These are phyloP conservation scores for Neogale vison DNA, from an alignment of 2,113 vertebrate species.

Conservation along the genomic window DNA sequence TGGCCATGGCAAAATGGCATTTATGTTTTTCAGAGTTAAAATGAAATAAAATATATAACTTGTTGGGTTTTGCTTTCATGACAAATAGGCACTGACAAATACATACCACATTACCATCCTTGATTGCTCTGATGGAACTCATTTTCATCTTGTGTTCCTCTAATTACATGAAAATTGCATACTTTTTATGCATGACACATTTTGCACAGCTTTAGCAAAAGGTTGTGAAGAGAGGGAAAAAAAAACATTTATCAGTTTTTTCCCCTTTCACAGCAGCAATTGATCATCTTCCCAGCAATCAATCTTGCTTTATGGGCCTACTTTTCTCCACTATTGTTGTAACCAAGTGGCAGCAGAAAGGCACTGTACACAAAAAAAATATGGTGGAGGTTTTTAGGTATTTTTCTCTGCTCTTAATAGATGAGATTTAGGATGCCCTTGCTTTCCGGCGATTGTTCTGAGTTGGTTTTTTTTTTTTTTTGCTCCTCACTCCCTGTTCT, in stretches of 20 bases:
- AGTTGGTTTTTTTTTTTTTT: not conserved
- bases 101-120: slow-evolving; percentile 87
- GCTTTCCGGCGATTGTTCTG: slow-evolving; percentile 26
- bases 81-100: slow-evolving; percentile 88
- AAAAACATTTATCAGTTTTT: slow-evolving; percentile 83
- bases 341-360: slow-evolving; percentile 76
- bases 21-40: slow-evolving; percentile 72
- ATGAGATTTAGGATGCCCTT: slow-evolving; percentile 67
- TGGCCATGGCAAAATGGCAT: slow-evolving; percentile 57
- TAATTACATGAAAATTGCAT: slow-evolving; percentile 90
- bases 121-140: slow-evolving; percentile 90
- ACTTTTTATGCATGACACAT: slow-evolving; percentile 90
- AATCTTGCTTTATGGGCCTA: slow-evolving; percentile 81
- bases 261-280: slow-evolving; percentile 77
- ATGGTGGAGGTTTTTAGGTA: not conserved
- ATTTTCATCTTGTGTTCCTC: slow-evolving; percentile 89
- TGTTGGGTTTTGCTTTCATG: slow-evolving; percentile 85
- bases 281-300: slow-evolving; percentile 82
- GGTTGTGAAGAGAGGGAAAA: slow-evolving; percentile 81
- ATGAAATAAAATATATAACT: slow-evolving; percentile 82
- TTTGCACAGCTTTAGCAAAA: slow-evolving; percentile 86
- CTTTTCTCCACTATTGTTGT: slow-evolving; percentile 81
- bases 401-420: slow-evolving; percentile 43
- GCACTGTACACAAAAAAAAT: slow-evolving; percentile 71
- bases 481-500: not conserved